Percentiles rank a stretch among this genome's conserved stretches.
Conservation (phyloP, 2,888 invertebrate genomes). For the Hoplodrina ambigua region DNA sequence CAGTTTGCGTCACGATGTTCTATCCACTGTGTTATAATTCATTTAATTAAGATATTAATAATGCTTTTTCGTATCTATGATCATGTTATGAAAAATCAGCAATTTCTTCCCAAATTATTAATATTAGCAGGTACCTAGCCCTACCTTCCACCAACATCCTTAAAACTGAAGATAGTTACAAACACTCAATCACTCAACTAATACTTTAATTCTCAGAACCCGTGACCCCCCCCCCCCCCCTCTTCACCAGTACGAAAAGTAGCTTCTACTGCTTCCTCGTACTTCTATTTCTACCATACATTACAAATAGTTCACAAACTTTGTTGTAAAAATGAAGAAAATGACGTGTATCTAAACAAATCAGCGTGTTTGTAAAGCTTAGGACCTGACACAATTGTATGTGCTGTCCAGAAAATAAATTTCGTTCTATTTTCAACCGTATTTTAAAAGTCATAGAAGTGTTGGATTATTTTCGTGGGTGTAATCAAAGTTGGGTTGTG, state of each 20-base stretch:
- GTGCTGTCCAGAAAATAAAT: constrained; percentile 22
- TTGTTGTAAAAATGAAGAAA: constrained; percentile 65
- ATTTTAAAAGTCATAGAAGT: constrained; percentile 12
- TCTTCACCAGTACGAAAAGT: constrained; percentile 29
- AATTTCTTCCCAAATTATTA: constrained; percentile 2
- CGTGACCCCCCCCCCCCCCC: no score
- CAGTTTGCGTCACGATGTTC: no score
- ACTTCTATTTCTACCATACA: constrained; percentile 41
- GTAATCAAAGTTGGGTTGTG: constrained; percentile 13
- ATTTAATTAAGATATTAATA: no score
- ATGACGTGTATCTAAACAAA: constrained; percentile 62
- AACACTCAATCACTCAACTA: constrained; percentile 14
- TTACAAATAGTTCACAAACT: constrained; percentile 45
- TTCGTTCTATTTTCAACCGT: constrained; percentile 40
- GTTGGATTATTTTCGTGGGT: constrained; percentile 13
- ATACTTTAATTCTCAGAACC: constrained; percentile 19
- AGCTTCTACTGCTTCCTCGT: constrained; percentile 37
- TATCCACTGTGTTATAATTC: no score
- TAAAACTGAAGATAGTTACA: not conserved
- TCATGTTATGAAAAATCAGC: no score
- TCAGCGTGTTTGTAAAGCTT: constrained; percentile 58
- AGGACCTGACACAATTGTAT: constrained; percentile 39
- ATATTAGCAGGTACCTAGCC: not conserved
- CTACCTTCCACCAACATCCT: not conserved
- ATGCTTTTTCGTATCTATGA: no score